phyloP scores from a whole-genome alignment of 1,140 invertebrate genomes.

The Pararge aegeria region DNA sequence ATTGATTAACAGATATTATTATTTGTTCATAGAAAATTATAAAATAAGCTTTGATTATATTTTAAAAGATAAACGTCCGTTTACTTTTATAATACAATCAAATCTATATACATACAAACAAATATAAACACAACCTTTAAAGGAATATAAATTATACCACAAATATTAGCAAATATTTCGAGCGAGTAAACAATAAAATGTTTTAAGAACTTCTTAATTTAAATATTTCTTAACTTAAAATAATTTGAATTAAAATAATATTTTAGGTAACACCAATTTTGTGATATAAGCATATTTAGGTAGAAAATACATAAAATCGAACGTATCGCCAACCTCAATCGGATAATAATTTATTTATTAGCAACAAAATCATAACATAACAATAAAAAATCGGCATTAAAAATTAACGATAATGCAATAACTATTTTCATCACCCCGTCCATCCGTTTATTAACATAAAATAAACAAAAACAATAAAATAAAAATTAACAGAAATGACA shows the following conservation, averaged over 20 bases:
- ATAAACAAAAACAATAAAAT: not conserved
- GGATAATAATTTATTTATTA: not conserved
- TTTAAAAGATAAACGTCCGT: no score
- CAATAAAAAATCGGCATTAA: constrained; percentile 1
- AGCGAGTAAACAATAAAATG: no score
- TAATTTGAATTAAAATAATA: not conserved
- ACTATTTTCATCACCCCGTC: not conserved
- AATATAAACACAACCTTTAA: no score
- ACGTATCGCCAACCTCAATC: not conserved
- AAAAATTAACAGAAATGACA: constrained; percentile 1
- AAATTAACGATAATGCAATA: constrained; percentile 5
- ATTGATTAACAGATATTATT: not conserved
- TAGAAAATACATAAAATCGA: not conserved
- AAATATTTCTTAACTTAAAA: no score
- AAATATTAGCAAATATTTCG: no score
- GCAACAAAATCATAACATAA: not conserved
- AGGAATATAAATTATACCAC: no score
- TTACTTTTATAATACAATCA: no score
- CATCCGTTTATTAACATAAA: constrained; percentile 10
- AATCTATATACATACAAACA: no score
- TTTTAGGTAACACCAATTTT: no score
- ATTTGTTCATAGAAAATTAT: not conserved
- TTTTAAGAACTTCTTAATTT: no score
- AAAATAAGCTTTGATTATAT: no score
- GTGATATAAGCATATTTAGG: no score